These are phyloP conservation scores for Circaetus cinerascens DNA, from an alignment of 2,113 vertebrate species.

Conservation along the genomic window DNA sequence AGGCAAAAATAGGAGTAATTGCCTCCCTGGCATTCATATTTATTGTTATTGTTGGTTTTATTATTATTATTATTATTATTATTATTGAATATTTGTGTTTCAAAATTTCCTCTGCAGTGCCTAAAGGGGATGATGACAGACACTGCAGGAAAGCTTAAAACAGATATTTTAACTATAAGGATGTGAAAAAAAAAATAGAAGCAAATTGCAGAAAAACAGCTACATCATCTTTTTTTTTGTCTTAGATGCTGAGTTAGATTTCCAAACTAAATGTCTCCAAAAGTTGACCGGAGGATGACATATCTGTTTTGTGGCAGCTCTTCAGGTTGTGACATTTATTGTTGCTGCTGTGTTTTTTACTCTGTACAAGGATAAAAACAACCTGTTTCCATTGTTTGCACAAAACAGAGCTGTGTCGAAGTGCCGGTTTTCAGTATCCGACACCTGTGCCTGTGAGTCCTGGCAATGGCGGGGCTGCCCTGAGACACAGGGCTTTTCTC, in stretches of 20 bases:
- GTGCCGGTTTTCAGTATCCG: accelerated
- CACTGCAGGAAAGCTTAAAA: neutral
- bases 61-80: neutral
- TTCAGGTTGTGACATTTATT: conserved; percentile 26
- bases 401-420: neutral
- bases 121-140: neutral
- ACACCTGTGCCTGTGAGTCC: accelerated
- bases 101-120: neutral
- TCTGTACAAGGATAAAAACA: neutral
- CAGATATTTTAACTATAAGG: neutral
- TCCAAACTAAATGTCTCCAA: neutral
- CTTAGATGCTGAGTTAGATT: neutral
- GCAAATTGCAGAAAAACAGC: neutral
- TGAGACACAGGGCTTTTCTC: neutral
- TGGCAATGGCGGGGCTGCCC: neutral
- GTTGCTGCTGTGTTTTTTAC: neutral
- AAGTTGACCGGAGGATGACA: neutral
- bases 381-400: neutral
- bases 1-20: neutral
- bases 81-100: neutral
- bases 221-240: neutral
- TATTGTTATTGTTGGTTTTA: neutral
- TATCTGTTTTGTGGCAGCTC: neutral
- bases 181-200: neutral
- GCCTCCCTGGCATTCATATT: neutral